phyloP scores from a whole-genome alignment of 2,113 vertebrate species.

The Climacteris rufus region DNA sequence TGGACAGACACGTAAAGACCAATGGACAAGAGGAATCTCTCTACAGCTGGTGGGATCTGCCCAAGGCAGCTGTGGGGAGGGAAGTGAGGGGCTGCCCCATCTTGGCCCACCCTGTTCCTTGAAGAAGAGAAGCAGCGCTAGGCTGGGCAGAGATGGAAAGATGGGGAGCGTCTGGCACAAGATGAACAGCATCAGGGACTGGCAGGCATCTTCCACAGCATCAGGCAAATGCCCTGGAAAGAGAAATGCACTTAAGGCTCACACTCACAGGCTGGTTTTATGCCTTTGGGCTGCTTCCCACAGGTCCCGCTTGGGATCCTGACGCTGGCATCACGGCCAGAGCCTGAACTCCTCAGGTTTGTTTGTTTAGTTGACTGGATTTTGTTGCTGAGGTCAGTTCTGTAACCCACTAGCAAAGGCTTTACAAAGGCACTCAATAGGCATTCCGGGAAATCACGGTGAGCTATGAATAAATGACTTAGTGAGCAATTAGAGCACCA shows the following conservation, averaged over 20 bases:
- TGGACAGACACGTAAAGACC: not conserved
- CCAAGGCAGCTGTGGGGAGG: not conserved
- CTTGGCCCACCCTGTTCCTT: not conserved
- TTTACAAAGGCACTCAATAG: not conserved
- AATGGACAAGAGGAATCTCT: not conserved
- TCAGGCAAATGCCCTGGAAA: not conserved
- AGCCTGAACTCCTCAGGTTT: not conserved
- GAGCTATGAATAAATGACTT: not conserved
- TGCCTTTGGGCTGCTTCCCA: not conserved
- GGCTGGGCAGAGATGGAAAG: not conserved
- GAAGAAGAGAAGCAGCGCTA: not conserved
- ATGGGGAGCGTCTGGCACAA: not conserved
- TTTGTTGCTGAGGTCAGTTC: not conserved
- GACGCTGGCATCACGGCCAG: fast-evolving
- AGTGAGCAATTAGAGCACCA: not conserved
- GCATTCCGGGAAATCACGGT: fast-evolving
- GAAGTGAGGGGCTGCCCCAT: not conserved
- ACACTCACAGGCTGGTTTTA: too few species aligned
- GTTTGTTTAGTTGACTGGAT: not conserved
- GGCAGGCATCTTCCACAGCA: too few species aligned
- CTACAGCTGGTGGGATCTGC: not conserved
- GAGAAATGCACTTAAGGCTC: not conserved
- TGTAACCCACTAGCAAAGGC: not conserved
- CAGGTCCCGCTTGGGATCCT: fast-evolving
- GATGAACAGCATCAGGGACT: not conserved